Evolutionary conservation across 2,888 invertebrate genomes (phyloP), one percentile per base, ranked within the genome.

Genomic region (Fragum sueziense): DNA sequence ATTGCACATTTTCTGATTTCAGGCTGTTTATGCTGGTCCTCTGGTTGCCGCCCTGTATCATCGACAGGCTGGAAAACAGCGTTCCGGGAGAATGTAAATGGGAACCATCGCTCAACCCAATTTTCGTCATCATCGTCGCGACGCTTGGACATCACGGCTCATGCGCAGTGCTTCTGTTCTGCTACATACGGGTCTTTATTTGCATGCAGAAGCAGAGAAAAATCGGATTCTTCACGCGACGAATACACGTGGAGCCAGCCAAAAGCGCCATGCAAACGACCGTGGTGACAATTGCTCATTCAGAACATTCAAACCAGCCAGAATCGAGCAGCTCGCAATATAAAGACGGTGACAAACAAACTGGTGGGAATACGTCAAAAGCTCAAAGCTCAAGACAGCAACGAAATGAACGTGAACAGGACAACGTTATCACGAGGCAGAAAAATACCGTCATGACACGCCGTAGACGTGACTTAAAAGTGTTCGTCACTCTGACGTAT

Each of bases 141-240:
- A 74, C 82, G 6, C 59, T 91, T 9, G 92, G 92, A 20, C 91
- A 92, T 74, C 92, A 92, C 79, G 85, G 87, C 17, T 88, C 91
- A 0, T 91, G 86, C 70, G 29, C 82, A n/a, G 52, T 90, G 47
- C 85, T 91, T 47, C 52, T 91, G 27, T 84, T 88, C 73, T 90
- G 89, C 79, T 91, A 90, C 75, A 69, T 88, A 41, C 74, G 84
- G 29, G 90, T 91, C 6, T 88, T 88, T 61, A 47, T 86, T 7
- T 86, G 87, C 54, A 88, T 91, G 84, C 76, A 74, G 52, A 82
- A 76, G 11, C 81, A 86, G 9, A 52, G 61, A 11, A 84, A 82
- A 37, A 65, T 74, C 27, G 65, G 54, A 17, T 17, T 37, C 33
- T 31, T 61, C 33, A 31, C 31, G 17, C 33, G 33, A 7, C 14